Evolutionary conservation across 2,888 invertebrate genomes (phyloP).

Genomic region (Lucinisca nassula): DNA sequence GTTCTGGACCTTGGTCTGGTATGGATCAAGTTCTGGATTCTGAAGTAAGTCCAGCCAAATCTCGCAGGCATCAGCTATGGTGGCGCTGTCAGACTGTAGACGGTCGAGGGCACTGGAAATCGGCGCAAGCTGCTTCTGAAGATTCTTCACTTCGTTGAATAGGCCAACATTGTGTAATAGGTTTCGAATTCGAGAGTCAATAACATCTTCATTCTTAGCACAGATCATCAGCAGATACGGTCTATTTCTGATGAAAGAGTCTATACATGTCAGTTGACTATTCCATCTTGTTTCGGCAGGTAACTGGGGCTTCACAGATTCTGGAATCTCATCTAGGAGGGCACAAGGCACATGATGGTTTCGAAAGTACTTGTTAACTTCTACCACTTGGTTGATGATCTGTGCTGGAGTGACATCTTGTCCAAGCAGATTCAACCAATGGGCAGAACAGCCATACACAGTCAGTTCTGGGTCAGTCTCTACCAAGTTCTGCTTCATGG

Average conservation of each 20-base stretch:
- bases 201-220: constrained; percentile 50
- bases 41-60: constrained; percentile 31
- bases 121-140: constrained; percentile 36
- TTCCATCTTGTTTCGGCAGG: constrained; percentile 42
- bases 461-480: constrained; percentile 22
- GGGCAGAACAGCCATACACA: constrained; percentile 41
- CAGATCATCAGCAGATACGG: constrained; percentile 32
- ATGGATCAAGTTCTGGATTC: constrained; percentile 20
- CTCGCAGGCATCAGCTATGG: constrained; percentile 58
- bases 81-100: constrained; percentile 33
- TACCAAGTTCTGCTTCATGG: constrained; percentile 27
- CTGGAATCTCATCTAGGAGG: constrained; percentile 18
- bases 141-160: constrained; percentile 47
- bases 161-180: constrained; percentile 56
- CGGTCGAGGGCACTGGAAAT: constrained; percentile 26
- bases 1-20: constrained; percentile 3
- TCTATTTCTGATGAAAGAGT: constrained; percentile 30
- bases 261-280: constrained; percentile 38
- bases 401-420: constrained; percentile 47
- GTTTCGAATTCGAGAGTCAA: constrained; percentile 42
- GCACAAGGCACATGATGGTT: constrained; percentile 42
- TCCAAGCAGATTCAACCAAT: constrained; percentile 49
- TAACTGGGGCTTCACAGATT: constrained; percentile 39
- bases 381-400: constrained; percentile 42
- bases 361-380: constrained; percentile 51